These are phyloP conservation scores for Dendrolimus houi DNA, from an alignment of 2,888 invertebrate genomes.

Conservation along the genomic window DNA sequence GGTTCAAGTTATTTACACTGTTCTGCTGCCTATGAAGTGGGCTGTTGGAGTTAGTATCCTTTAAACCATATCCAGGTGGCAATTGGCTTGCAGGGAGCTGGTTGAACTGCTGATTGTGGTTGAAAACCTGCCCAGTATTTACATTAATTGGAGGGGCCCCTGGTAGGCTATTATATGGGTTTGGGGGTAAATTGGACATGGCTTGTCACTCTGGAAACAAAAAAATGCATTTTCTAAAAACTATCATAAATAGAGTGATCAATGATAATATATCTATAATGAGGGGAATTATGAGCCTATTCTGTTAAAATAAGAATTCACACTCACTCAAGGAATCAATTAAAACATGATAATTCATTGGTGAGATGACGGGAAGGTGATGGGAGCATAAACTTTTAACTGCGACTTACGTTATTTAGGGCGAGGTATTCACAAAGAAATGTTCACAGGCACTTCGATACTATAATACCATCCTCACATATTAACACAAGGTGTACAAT, in stretches of 20 bases:
- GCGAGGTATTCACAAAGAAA: constrained; percentile 39
- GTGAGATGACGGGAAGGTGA: constrained; percentile 49
- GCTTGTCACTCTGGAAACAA: constrained; percentile 60
- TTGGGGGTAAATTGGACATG: constrained; percentile 68
- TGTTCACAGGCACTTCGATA: constrained; percentile 40
- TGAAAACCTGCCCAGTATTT: constrained; percentile 33
- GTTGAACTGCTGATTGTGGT: constrained; percentile 39
- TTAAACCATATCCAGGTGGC: constrained; percentile 44
- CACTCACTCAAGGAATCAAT: constrained; percentile 32
- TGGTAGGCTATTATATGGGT: constrained; percentile 48
- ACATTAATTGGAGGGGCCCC: constrained; percentile 41
- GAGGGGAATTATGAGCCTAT: background rate
- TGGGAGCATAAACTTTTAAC: constrained; percentile 22
- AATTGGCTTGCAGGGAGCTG: constrained; percentile 47
- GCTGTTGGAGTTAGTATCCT: constrained; percentile 60
- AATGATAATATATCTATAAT: background rate
- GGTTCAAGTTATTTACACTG: constrained; percentile 46
- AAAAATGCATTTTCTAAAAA: constrained; percentile 10
- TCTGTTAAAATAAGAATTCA: background rate
- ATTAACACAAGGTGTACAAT: constrained; percentile 46
- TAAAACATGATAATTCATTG: constrained; percentile 67
- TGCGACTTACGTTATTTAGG: constrained; percentile 46
- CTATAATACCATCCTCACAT: constrained; percentile 61
- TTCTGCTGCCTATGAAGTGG: constrained; percentile 38
- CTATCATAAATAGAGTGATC: no score